phyloP scores from a whole-genome alignment of 1,140 invertebrate species.

The Oscheius sp. region DNA sequence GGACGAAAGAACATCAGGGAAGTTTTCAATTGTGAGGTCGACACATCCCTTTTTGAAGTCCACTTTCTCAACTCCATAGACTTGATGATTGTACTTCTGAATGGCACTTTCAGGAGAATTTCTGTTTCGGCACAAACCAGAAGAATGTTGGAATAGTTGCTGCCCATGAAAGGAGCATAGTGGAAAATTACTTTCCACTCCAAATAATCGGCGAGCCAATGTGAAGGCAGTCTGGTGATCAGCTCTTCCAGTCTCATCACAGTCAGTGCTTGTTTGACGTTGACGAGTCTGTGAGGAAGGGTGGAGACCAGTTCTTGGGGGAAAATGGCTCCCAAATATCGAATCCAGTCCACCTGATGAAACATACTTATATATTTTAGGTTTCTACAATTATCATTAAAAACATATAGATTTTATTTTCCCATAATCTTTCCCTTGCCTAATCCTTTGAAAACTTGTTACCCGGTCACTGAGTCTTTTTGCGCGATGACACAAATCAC shows the following conservation, averaged over 20 bases:
- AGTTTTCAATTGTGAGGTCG: not conserved
- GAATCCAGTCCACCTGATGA: constrained; percentile 1
- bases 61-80: not conserved
- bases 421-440: too few relatives aligned
- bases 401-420: too few relatives aligned
- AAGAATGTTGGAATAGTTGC: not conserved
- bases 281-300: not conserved
- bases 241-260: not conserved
- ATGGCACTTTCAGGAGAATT: not conserved
- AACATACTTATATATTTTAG: too few relatives aligned
- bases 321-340: not conserved
- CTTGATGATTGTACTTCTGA: not conserved
- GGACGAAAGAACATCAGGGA: not conserved
- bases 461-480: too few relatives aligned
- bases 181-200: not conserved
- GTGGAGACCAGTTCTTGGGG: not conserved
- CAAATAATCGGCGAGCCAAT: not conserved
- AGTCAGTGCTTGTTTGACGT: not conserved
- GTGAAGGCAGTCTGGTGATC: not conserved
- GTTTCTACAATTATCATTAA: too few relatives aligned
- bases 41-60: not conserved
- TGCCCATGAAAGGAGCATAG: not conserved
- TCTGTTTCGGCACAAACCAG: not conserved
- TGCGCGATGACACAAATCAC: too few relatives aligned
- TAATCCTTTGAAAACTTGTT: too few relatives aligned